These are phyloP conservation scores for Passer domesticus DNA, from an alignment of 2,113 vertebrate genomes.

Conservation along the genomic window DNA sequence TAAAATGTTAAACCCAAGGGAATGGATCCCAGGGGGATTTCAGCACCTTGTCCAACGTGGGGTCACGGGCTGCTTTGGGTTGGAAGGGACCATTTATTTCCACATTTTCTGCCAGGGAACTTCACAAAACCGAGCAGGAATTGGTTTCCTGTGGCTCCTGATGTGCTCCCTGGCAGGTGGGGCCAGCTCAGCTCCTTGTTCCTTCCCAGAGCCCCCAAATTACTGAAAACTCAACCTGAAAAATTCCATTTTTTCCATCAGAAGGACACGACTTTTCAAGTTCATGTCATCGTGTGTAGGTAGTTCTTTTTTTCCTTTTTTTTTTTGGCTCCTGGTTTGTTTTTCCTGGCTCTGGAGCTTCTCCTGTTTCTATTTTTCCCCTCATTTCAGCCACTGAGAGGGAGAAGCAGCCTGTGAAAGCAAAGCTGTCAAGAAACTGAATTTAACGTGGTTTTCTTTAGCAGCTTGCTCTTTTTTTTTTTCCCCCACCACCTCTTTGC, in stretches of 20 bases:
- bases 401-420: background rate
- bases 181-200: background rate
- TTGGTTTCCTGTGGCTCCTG: background rate
- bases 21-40: background rate
- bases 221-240: no score
- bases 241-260: no score
- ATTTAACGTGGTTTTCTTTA: background rate
- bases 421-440: background rate
- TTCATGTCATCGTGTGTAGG: background rate
- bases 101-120: background rate
- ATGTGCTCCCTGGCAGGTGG: background rate
- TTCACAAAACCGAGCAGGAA: background rate
- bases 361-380: background rate
- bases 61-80: background rate
- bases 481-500: fast-evolving
- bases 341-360: background rate
- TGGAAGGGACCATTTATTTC: background rate
- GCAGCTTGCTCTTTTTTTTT: background rate
- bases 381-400: background rate
- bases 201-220: background rate
- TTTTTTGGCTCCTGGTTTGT: background rate
- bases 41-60: fast-evolving
- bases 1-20: background rate
- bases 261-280: no score
- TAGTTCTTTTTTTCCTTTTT: background rate